Base-by-base conservation (phyloP, 2,888 invertebrate genomes). In the Dolichopus griseipennis region DNA sequence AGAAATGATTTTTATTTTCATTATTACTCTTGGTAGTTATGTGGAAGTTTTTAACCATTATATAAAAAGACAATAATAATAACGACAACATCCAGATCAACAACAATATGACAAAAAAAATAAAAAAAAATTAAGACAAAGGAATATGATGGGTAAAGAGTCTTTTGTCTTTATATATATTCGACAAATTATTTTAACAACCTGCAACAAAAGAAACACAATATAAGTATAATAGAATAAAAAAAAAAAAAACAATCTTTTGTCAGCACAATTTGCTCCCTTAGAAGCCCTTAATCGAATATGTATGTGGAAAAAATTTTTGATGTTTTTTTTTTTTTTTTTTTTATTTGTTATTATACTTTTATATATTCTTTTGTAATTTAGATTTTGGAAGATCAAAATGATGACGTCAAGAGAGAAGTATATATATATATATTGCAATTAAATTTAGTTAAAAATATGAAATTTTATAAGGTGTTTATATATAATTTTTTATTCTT, bases 181-280 rank as follows among this genome's bases (percentile, higher is more conserved):
- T 52, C n/a, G 52, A 52, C 15, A 52, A 52, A 52, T 52, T 52
- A 52, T 52, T 21, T 64, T 37, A 64, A 64, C 64, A 37, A 64
- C 37, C 37, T 64, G 33, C 10, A 27, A 64, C 20, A 65, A 43
- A n/a, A 65, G 61, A 37, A 37, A 37, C 37, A 37, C n/a, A n/a
- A n/a, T n/a, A 37, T 37, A 37, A 37, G 8, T 9, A 34, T 34
- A 34, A 34, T 7, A 7, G 68, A 5, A 27, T 27, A 27, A 27
- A 27, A 27, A 69, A 66, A 69, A 70, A 70, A 67, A 69, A 66
- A 64, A 66, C 67, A 70, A 68, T 66, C 69, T 71, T 73, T 73
- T 73, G 73, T 73, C 73, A 73, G 72, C 73, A 70, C 65, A 72
- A 71, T 70, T 71, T 71, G 70, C 68, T 68, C 69, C 70, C 69